Evolutionary conservation across 2,888 invertebrate genomes (phyloP), one percentile per base, ranked within the genome.

Genomic region (Tenthredo livida): DNA sequence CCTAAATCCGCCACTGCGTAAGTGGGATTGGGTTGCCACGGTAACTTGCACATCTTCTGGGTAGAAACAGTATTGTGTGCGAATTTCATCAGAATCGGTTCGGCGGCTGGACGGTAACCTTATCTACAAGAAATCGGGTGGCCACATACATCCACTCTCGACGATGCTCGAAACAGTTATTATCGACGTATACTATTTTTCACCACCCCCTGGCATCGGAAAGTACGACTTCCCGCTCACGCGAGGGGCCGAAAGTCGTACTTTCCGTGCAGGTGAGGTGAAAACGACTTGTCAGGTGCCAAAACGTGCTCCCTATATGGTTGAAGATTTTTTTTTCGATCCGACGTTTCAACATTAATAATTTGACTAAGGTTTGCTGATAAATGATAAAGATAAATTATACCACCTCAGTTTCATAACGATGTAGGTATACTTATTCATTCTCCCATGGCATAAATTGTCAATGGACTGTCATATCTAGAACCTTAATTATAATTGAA

Each of bases 51-150:
- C 15, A 37, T 70, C 70, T 70, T 37, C 33, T 6, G 70, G 70
- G 15, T 33, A 37, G 0, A 17, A 70, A 37, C 17, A 37, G 70
- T 70, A 70, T 70, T n/a, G 6, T 70, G 17, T 37, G 17, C 7
- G 40, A 70, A 70, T 70, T 70, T 70, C 17, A n/a, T 33, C 5
- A 40, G 7, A 70, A 70, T 70, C 7, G 70, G 37, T 17, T 70
- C 2, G 37, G 6, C 7, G 70, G 70, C 5, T 37, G n/a, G 70
- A 1, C n/a, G n/a, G 7, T 40, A 40, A 70, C n/a, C 70, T 37
- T 70, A 37, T 70, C n/a, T 40, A 70, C 70, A 33, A 70, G 4
- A 25, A 75, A 58, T 58, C 21, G n/a, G 58, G 58, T n/a, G 33
- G 6, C 9, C 58, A 21, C 58, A 58, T 58, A 21, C 21, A 58